Evolutionary conservation across 2,113 vertebrate genomes (phyloP).

Genomic region (Malaclemys terrapin): DNA sequence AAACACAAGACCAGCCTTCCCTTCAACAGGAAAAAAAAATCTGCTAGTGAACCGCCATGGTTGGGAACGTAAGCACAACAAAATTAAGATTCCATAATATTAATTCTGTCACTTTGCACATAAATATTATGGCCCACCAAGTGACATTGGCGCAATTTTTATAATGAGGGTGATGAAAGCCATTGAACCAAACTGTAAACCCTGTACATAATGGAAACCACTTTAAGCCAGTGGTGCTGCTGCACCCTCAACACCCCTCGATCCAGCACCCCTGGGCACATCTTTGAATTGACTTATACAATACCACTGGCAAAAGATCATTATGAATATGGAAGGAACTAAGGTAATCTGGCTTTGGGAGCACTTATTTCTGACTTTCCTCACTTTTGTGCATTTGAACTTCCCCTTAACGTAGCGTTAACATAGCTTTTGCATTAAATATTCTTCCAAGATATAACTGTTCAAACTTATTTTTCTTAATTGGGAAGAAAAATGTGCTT

Average conservation of each 20-base stretch:
- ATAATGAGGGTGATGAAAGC: background rate
- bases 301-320: background rate
- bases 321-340: background rate
- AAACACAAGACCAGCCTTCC: background rate
- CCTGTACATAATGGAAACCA: background rate
- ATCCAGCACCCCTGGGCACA: background rate
- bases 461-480: slow-evolving; percentile 67
- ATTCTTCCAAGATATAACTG: slow-evolving; percentile 31
- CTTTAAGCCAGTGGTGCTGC: background rate
- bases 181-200: background rate
- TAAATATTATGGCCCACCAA: background rate
- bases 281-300: background rate
- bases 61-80: background rate
- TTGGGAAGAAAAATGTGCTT: slow-evolving; percentile 65
- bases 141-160: background rate
- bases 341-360: background rate
- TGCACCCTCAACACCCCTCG: background rate
- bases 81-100: background rate
- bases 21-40: background rate
- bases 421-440: slow-evolving; percentile 1
- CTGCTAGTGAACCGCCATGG: background rate
- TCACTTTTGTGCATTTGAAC: slow-evolving; percentile 24
- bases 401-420: background rate
- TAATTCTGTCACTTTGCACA: background rate
- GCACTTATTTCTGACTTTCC: background rate